phyloP scores from a whole-genome alignment of 2,888 invertebrate species.

The Apamea sordens region DNA sequence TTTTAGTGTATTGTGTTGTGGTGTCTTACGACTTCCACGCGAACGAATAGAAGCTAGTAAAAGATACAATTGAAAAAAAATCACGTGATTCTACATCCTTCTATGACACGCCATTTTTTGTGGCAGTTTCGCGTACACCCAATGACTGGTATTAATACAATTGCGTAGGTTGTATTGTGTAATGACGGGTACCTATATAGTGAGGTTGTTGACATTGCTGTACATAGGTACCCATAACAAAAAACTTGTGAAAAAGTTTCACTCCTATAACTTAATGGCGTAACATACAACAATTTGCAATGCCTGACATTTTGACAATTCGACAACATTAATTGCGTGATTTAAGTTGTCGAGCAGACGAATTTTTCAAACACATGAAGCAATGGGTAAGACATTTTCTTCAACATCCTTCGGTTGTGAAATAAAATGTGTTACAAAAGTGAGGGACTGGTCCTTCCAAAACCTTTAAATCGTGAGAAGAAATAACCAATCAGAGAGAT shows the following conservation, averaged over 20 bases:
- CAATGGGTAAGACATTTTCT: not conserved
- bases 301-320: not conserved
- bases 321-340: not conserved
- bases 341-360: not conserved
- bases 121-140: not conserved
- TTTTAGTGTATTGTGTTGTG: no score
- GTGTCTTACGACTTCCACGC: no score
- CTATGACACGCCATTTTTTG: conserved; percentile 11
- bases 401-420: not conserved
- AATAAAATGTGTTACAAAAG: not conserved
- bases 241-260: conserved; percentile 11
- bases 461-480: conserved; percentile 4
- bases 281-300: not conserved
- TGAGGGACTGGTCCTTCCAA: not conserved
- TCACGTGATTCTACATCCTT: conserved; percentile 23
- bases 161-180: conserved; percentile 15
- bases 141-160: not conserved
- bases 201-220: conserved; percentile 26
- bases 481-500: not conserved
- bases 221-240: conserved; percentile 3
- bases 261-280: not conserved
- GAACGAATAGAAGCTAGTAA: no score
- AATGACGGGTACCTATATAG: not conserved
- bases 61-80: not conserved
- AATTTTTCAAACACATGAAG: not conserved